phyloP scores from a whole-genome alignment of 2,797 vertebrate species.

The Naso thynnoides region DNA sequence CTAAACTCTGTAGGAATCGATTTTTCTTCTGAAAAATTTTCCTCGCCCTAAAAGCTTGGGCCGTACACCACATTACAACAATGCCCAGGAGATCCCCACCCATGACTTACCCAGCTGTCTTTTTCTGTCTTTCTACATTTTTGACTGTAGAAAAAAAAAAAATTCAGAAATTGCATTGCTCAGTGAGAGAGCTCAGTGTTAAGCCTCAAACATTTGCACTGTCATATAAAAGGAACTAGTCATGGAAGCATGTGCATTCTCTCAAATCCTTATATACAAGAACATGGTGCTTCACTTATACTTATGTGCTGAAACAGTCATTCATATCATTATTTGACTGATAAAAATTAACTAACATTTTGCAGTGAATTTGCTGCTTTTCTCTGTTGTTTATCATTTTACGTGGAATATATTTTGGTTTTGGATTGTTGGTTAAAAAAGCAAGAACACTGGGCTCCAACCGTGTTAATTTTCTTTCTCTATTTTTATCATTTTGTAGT shows the following conservation, averaged over 20 bases:
- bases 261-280: not conserved
- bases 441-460: not conserved
- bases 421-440: too few relatives aligned
- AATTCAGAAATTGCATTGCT: too few relatives aligned
- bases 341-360: too few relatives aligned
- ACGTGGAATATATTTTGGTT: too few relatives aligned
- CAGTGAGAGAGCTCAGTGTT: not conserved
- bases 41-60: not conserved
- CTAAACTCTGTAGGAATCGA: not conserved
- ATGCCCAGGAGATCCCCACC: too few relatives aligned
- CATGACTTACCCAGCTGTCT: not conserved
- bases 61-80: not conserved
- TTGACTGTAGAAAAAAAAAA: not conserved
- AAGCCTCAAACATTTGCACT: not conserved
- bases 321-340: not conserved
- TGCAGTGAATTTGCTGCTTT: too few relatives aligned
- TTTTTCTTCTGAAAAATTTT: not conserved
- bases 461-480: too few relatives aligned
- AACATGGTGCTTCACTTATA: not conserved
- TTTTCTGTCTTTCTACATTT: not conserved
- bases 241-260: not conserved
- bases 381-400: too few relatives aligned
- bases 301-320: not conserved
- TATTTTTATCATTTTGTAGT: too few relatives aligned
- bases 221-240: too few relatives aligned